Base-by-base conservation (phyloP, 2,113 vertebrate species). In the Chinchilla lanigera region DNA sequence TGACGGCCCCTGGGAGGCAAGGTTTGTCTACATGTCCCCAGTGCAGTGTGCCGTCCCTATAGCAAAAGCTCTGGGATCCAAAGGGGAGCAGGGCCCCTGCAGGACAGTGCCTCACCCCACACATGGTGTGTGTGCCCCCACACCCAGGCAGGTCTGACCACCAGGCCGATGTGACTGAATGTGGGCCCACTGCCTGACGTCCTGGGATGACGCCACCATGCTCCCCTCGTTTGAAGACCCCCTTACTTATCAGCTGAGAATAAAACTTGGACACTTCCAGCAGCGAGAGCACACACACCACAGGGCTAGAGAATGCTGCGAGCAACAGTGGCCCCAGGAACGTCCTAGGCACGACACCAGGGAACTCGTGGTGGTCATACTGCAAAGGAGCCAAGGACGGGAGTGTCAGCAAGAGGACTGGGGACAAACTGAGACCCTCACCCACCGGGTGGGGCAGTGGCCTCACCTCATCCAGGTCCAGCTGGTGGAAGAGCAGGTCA, bases 281-380 rank as follows among this genome's bases (percentile, higher is more conserved):
- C 84, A 99, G 92, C 0, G 99, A 99, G 6, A 99, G 98, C 58
- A 99, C 3, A 13, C 89, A 99, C 24, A 99, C 98, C 2, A 94
- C 93, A 0, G 99, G 99, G 77, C 99, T 99, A 97, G 99, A 98
- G 86, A 99, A 96, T 0, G 82, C 84, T 2, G 99, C 99, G 19
- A 99, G 95, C 87, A 99, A 97, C 87, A 99, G 89, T 0, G 99
- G 99, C 44, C 99, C 99, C 0, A 99, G 98, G 96, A 99, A 99
- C 0, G 99, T 99, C 95, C 99, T 99, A 47, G 99, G 99, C 28
- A 99, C 99, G 54, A 99, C 99, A 14, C 99, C 99, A 0, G 99
- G 99, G 95, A 99, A 99, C 95, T 99, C 99, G 60, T 99, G 99
- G 90, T 99, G 99, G 96, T 99, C 99, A 50, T 99, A 99, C 99